A percentile compares a stretch with the other conserved stretches of the same genome.
Conservation (phyloP, 2,888 invertebrate species). For the Macrosiphum euphorbiae region DNA sequence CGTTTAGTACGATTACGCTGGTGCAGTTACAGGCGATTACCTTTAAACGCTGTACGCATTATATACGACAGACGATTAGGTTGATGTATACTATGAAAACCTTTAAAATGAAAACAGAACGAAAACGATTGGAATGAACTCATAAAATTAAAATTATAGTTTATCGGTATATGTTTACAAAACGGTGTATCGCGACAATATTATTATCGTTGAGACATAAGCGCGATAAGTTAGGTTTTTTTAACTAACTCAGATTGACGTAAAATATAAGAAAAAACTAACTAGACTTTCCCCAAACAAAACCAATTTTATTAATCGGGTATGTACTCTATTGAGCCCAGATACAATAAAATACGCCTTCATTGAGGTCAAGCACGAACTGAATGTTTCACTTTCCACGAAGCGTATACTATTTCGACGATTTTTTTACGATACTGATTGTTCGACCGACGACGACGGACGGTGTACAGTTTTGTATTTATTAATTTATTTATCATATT, state of each 20-base stretch:
- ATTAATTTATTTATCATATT: background rate
- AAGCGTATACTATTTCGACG: background rate
- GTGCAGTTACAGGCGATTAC: constrained; percentile 35
- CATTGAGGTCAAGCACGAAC: background rate
- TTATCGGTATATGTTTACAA: background rate
- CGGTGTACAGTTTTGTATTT: background rate
- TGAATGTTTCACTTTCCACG: background rate
- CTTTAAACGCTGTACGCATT: background rate
- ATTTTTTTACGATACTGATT: background rate
- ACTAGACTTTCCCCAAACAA: background rate
- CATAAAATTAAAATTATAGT: background rate
- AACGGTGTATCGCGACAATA: background rate
- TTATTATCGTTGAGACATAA: background rate
- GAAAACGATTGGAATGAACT: background rate
- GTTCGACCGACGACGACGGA: background rate
- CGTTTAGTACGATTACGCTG: background rate
- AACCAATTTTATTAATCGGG: background rate
- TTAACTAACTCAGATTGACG: background rate
- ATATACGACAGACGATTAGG: constrained; percentile 23
- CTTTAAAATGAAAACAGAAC: background rate
- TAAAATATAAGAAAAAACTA: background rate
- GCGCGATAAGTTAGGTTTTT: background rate
- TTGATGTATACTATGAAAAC: background rate
- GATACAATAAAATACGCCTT: background rate
- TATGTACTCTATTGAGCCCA: background rate